Conservation (phyloP, 2,888 invertebrate species). For the Cheilosia urbana region DNA sequence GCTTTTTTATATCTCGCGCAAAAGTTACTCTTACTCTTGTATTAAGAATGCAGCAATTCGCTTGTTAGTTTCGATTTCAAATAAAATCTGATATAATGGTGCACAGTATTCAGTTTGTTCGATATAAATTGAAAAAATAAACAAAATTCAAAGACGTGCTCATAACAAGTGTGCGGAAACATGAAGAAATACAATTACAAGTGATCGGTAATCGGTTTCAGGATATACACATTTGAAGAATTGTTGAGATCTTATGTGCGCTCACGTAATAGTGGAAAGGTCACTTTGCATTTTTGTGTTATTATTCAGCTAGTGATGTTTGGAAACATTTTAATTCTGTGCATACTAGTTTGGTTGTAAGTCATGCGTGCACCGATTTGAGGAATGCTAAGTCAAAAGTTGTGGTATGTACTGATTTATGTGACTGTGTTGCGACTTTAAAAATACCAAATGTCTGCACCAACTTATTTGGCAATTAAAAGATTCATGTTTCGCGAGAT, state of each 20-base stretch:
- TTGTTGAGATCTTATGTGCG: slow-evolving; percentile 42
- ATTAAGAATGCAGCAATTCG: slow-evolving; percentile 50
- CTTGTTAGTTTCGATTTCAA: slow-evolving; percentile 29
- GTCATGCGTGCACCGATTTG: neutral
- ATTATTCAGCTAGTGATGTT: slow-evolving; percentile 25
- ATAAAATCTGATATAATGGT: slow-evolving; percentile 16
- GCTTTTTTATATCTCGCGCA: slow-evolving; percentile 39
- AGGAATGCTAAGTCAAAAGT: neutral
- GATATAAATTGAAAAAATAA: slow-evolving; percentile 20
- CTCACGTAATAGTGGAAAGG: slow-evolving; percentile 69
- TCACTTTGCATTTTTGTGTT: slow-evolving; percentile 48
- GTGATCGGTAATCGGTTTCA: slow-evolving; percentile 9
- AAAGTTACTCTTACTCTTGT: slow-evolving; percentile 28
- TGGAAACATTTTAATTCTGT: neutral
- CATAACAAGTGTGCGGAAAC: slow-evolving; percentile 15
- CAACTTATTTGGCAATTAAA: slow-evolving; percentile 35
- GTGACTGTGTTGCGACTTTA: neutral
- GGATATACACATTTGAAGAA: slow-evolving; percentile 32
- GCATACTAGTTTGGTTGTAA: neutral
- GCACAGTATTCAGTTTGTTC: slow-evolving; percentile 1
- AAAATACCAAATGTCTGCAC: slow-evolving; percentile 25
- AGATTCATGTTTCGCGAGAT: neutral
- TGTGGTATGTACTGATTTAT: neutral
- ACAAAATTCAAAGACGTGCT: slow-evolving; percentile 13
- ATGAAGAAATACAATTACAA: slow-evolving; percentile 19